Evolutionary conservation across 2,113 vertebrate species (phyloP), one percentile per base, ranked within the genome.

Genomic region (Gopherus evgoodei): DNA sequence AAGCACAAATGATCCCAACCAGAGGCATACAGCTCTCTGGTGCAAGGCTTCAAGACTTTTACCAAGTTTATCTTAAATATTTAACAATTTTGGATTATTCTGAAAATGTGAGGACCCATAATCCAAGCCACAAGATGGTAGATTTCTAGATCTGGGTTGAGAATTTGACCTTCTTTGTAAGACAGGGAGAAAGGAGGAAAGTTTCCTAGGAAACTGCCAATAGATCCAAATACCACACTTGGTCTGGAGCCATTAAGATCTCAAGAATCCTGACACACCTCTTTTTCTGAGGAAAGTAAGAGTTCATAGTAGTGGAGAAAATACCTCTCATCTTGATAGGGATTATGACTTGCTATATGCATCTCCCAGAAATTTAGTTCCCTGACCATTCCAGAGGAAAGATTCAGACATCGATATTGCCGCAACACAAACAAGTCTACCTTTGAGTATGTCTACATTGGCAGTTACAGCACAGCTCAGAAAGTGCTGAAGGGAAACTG

Each of bases 131-230:
- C 78, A 84, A 87, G 47, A 85, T 14, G 5, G 59, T 22, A 22
- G 8, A 56, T 76, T 21, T 42, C 72, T 44, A 44, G 72, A 76
- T 38, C 6, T 35, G 83, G 35, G 17, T 5, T 87, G 38, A 12
- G 87, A 78, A 21, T 25, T 52, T 50, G 49, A 29, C 27, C 59
- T 1, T n/a, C 25, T n/a, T 54, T 53, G 35, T 11, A 49, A 92
- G 78, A 17, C 29, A 49, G 11, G 1, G 7, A 1, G 57, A 10
- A 2, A 1, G 1, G 25, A 25, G 29, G 16, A 78, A 78, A 62
- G 31, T 42, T 86, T 54, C 6, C 52, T 56, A 49, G 21, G 52
- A 90, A 93, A 27, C 1, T 1, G 12, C 10, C 1, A 25, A 87
- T 50, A 72, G 31, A 59, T 12, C n/a, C 50, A 31, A 29, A 62